Conservation (phyloP, 2,113 vertebrate genomes). For the Xiphophorus hellerii region DNA sequence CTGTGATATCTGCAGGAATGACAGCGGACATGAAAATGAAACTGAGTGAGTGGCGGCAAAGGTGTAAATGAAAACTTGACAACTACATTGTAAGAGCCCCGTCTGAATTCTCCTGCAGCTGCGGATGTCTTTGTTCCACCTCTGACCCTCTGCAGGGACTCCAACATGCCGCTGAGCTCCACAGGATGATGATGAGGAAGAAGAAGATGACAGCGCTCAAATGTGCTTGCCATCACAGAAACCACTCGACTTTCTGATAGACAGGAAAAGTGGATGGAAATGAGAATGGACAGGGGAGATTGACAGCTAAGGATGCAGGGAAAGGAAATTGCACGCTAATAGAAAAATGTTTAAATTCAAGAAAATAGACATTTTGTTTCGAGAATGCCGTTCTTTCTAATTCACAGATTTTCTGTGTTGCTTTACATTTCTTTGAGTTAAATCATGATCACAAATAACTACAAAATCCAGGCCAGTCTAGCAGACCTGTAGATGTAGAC, state of each 20-base stretch:
- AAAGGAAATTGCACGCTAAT: conserved; percentile 3
- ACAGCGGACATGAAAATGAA: conserved; percentile 40
- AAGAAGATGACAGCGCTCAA: conserved; percentile 19
- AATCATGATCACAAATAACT: background rate
- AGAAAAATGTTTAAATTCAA: background rate
- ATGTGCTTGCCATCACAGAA: conserved; percentile 25
- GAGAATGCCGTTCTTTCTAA: conserved; percentile 2
- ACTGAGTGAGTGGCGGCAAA: conserved; percentile 25
- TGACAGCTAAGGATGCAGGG: conserved; percentile 3
- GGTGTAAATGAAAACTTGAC: conserved; percentile 55
- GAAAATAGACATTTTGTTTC: conserved; percentile 4
- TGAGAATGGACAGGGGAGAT: conserved; percentile 1
- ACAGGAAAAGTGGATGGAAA: conserved; percentile 10
- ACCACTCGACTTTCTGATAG: conserved; percentile 3
- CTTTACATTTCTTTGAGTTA: background rate
- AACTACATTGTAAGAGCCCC: conserved; percentile 6
- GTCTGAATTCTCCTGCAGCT: conserved; percentile 20
- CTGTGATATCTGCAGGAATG: conserved; percentile 8
- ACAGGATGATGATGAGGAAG: conserved; percentile 37
- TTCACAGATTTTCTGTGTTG: conserved; percentile 10
- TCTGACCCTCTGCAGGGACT: conserved; percentile 41
- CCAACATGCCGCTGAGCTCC: conserved; percentile 3
- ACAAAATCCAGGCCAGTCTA: background rate
- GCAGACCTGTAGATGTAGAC: background rate
- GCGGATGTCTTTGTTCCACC: conserved; percentile 35